Conservation (phyloP, 2,888 invertebrate genomes). For the Diaphora mendica region DNA sequence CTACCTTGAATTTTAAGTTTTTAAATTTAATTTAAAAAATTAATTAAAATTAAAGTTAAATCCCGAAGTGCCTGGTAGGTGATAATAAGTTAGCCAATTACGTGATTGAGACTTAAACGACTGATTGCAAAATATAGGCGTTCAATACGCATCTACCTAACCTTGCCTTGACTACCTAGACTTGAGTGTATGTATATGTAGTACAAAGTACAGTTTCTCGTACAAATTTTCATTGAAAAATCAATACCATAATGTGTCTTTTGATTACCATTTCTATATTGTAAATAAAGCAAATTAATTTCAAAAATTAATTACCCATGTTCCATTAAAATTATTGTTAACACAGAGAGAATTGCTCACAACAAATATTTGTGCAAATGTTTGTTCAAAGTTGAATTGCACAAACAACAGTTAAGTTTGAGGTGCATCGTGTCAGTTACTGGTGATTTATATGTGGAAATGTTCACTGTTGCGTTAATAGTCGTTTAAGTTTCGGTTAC, state of each 20-base stretch:
- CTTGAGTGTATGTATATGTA: too few species aligned
- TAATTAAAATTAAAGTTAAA: too few species aligned
- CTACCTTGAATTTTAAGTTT: too few species aligned
- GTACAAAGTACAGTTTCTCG: not conserved
- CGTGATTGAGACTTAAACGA: too few species aligned
- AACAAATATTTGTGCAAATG: constrained; percentile 20
- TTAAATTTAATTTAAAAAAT: too few species aligned
- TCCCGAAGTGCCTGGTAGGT: too few species aligned
- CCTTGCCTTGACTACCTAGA: too few species aligned
- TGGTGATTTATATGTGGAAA: constrained; percentile 11
- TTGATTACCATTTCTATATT: not conserved
- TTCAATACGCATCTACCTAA: too few species aligned
- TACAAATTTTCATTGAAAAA: not conserved
- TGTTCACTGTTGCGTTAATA: constrained; percentile 9
- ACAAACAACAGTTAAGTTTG: constrained; percentile 34
- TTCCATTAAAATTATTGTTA: not conserved
- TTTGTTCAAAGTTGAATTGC: constrained; percentile 27
- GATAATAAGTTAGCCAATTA: too few species aligned
- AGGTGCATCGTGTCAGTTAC: constrained; percentile 31
- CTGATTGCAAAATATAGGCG: too few species aligned
- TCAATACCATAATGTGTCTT: not conserved
- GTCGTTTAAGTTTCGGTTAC: not conserved
- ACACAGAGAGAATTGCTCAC: not conserved
- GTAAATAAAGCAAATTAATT: not conserved
- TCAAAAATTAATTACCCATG: constrained; percentile 6